phyloP scores from a whole-genome alignment of 64 coral and sea anemone species.

The Stylophora pistillata region DNA sequence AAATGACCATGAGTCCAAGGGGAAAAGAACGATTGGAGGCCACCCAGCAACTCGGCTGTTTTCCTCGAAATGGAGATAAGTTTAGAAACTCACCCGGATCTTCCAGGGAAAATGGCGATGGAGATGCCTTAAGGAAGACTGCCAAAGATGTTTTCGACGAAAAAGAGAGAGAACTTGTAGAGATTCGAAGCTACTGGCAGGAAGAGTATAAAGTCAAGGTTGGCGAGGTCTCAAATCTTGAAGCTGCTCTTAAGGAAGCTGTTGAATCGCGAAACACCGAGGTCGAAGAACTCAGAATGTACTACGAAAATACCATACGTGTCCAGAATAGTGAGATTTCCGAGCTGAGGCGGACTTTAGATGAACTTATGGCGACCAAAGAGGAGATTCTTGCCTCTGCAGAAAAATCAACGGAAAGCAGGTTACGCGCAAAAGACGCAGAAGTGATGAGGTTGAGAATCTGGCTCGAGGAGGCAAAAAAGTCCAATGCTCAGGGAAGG shows the following conservation, averaged over 20 bases:
- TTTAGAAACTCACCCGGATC: not conserved
- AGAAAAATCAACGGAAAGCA: conserved; percentile 30
- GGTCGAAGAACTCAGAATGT: not conserved
- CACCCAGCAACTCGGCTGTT: conserved; percentile 36
- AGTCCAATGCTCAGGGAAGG: conserved; percentile 12
- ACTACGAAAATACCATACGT: conserved; percentile 7
- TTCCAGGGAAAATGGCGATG: not conserved
- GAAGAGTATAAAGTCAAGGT: conserved; percentile 38
- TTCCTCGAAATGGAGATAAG: conserved; percentile 24
- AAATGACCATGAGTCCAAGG: conserved; percentile 23
- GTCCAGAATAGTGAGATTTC: conserved; percentile 34
- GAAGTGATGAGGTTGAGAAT: conserved; percentile 22
- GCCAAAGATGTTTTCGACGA: conserved; percentile 17
- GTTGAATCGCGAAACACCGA: conserved; percentile 7
- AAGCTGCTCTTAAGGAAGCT: conserved; percentile 13
- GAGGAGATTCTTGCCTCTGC: conserved; percentile 29
- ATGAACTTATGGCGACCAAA: conserved; percentile 21
- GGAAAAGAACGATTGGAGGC: not conserved
- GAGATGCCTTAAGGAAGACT: not conserved
- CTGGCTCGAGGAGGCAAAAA: conserved; percentile 43
- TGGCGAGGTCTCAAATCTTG: conserved; percentile 14
- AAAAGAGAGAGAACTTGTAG: conserved; percentile 32
- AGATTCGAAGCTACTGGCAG: conserved; percentile 40
- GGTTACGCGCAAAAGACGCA: not conserved
- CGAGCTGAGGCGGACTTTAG: conserved; percentile 5